A percentile compares a stretch with the other conserved stretches of the same genome.
These are phyloP conservation scores for Oligia latruncula DNA, from an alignment of 2,888 invertebrate genomes.

Conservation along the genomic window DNA sequence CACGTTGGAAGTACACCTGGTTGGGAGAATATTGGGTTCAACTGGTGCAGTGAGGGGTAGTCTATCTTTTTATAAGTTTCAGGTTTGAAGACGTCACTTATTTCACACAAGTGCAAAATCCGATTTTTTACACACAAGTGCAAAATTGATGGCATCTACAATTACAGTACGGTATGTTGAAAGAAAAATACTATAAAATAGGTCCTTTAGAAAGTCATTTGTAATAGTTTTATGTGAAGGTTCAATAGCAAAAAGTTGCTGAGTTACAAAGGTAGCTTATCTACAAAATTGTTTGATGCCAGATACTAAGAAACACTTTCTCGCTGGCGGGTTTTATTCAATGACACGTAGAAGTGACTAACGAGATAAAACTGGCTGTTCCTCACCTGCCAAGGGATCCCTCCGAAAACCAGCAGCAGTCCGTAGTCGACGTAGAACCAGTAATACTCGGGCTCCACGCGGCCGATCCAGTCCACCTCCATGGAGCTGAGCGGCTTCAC, in stretches of 20 bases:
- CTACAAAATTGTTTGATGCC: neutral
- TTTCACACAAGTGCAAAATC: neutral
- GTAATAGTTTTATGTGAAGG: neutral
- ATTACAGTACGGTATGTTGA: neutral
- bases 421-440: constrained; percentile 97
- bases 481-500: constrained; percentile 95
- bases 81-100: neutral
- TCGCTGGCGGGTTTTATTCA: neutral
- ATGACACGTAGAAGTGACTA: too few relatives aligned
- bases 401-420: constrained; percentile 97
- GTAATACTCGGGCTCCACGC: constrained; percentile 92
- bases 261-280: neutral
- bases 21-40: neutral
- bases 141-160: neutral
- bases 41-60: neutral
- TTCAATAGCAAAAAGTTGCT: neutral
- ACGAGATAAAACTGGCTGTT: neutral
- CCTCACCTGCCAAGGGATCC: constrained; percentile 98
- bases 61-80: neutral
- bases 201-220: neutral
- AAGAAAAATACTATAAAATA: neutral
- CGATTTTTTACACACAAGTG: neutral
- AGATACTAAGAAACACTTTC: neutral
- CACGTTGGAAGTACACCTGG: constrained; percentile 99
- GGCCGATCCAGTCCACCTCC: constrained; percentile 97